phyloP scores from a whole-genome alignment of 2,113 vertebrate species.

The Melospiza melodia region DNA sequence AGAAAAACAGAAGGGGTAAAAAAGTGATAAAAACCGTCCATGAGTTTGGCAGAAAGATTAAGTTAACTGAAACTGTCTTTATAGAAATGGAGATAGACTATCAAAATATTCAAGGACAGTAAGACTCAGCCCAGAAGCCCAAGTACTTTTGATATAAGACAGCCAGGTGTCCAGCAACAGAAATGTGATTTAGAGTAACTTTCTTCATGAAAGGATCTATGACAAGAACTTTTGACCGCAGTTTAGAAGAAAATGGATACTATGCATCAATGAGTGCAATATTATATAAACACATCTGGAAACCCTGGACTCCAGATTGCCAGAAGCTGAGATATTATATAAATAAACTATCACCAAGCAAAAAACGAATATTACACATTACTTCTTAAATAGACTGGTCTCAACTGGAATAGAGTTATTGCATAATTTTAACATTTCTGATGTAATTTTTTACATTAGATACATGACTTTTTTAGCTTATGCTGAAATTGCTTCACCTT shows the following conservation, averaged over 20 bases:
- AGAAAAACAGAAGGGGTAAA: background rate
- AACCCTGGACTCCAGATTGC: background rate
- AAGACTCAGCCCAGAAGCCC: background rate
- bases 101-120: background rate
- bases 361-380: background rate
- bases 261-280: background rate
- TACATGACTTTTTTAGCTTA: background rate
- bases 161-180: background rate
- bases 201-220: background rate
- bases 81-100: conserved; percentile 8
- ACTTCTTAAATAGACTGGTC: background rate
- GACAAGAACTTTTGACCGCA: background rate
- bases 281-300: background rate
- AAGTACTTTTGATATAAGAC: background rate
- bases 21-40: background rate
- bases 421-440: background rate
- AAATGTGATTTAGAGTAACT: background rate
- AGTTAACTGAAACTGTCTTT: conserved; percentile 1
- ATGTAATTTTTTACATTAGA: background rate
- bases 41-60: conserved; percentile 9
- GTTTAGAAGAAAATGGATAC: background rate
- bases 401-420: background rate
- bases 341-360: background rate
- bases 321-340: background rate
- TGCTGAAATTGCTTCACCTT: background rate